These are phyloP conservation scores for Pinctada fucata DNA, from an alignment of 2,888 invertebrate genomes.

Conservation along the genomic window DNA sequence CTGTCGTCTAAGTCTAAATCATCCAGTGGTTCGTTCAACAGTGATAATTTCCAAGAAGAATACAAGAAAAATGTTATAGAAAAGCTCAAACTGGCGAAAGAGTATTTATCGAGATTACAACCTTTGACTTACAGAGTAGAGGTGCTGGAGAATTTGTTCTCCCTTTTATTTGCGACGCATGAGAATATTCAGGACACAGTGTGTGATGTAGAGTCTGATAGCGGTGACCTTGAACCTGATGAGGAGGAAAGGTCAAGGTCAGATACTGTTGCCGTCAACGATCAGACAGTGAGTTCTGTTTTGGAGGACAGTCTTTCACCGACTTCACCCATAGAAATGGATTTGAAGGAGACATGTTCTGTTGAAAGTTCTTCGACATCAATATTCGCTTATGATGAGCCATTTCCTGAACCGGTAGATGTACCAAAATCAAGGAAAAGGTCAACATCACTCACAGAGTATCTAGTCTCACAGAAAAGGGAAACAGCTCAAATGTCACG, in stretches of 20 bases:
- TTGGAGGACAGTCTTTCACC: conserved; percentile 32
- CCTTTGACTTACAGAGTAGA: conserved; percentile 78
- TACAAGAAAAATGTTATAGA: conserved; percentile 63
- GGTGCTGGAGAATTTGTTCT: conserved; percentile 85
- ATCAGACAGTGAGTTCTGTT: neutral
- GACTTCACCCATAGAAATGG: neutral
- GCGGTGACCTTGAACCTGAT: conserved; percentile 56
- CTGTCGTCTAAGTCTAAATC: conserved; percentile 19
- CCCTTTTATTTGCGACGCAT: conserved; percentile 83
- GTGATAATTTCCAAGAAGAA: conserved; percentile 51
- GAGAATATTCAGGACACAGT: conserved; percentile 80
- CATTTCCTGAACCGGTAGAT: conserved; percentile 44
- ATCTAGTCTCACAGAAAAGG: conserved; percentile 5
- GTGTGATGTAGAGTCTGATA: conserved; percentile 76
- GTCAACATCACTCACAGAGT: neutral
- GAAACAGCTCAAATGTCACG: neutral
- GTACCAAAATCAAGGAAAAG: conserved; percentile 16
- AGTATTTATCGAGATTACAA: conserved; percentile 62
- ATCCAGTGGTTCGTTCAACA: conserved; percentile 8
- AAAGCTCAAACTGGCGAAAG: conserved; percentile 54
- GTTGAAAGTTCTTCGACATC: neutral
- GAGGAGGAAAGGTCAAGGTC: conserved; percentile 16
- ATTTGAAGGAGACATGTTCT: too few species aligned
- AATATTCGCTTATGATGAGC: conserved; percentile 55
- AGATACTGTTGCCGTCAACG: conserved; percentile 20